phyloP scores from a whole-genome alignment of 2,113 vertebrate genomes.

The Rhombomys opimus region DNA sequence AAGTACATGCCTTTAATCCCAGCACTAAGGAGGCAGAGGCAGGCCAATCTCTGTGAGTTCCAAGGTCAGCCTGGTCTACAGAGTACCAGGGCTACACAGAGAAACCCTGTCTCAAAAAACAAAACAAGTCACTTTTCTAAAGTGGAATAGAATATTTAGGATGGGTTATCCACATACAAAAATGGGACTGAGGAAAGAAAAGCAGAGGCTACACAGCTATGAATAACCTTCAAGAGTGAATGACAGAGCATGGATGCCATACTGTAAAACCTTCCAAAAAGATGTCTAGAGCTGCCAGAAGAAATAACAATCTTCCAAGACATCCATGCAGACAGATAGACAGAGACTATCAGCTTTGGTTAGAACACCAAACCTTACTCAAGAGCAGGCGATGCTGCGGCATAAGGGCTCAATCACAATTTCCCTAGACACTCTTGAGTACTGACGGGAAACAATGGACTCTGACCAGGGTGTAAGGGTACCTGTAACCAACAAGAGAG shows the following conservation, averaged over 20 bases:
- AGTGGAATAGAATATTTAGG: not conserved
- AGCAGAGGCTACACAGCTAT: not conserved
- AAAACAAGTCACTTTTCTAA: conserved; percentile 43
- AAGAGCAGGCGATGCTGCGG: not conserved
- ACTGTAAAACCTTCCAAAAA: conserved; percentile 8
- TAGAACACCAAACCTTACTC: conserved; percentile 20
- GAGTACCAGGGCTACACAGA: not conserved
- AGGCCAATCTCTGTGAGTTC: not conserved
- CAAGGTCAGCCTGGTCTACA: not conserved
- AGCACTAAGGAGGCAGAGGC: not conserved
- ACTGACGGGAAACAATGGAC: not conserved
- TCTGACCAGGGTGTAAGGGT: conserved; percentile 41
- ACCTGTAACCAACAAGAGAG: conserved; percentile 51
- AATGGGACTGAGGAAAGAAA: conserved; percentile 12
- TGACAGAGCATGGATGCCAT: not conserved
- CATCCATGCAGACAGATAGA: conserved; percentile 29
- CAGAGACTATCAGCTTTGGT: conserved; percentile 22
- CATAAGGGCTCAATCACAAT: not conserved
- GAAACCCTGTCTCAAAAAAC: not conserved
- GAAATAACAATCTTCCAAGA: conserved; percentile 42
- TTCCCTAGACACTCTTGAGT: not conserved
- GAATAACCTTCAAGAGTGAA: conserved; percentile 28
- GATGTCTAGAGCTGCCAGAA: not conserved
- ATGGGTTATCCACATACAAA: conserved; percentile 37
- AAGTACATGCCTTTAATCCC: not conserved